Evolutionary conservation across 2,113 vertebrate genomes (phyloP), one percentile per base, ranked within the genome.

Genomic region (Halichoerus grypus): DNA sequence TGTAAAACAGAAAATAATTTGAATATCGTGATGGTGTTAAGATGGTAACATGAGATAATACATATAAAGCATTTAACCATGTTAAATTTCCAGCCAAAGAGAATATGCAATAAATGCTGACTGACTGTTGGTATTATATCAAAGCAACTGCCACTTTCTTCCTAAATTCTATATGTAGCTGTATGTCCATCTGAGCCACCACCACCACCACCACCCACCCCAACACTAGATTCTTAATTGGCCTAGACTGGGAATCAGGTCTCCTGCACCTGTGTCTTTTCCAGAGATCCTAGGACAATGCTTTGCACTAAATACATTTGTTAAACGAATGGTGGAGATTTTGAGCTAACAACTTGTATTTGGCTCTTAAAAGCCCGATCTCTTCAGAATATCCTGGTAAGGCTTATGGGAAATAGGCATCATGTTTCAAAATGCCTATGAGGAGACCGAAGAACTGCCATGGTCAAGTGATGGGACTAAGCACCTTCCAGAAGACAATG

Each of bases 1-100:
- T 92, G 24, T 88, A 90, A 79, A 95, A 94, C 46, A 22, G 72
- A 55, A 86, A 74, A 84, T 46, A 33, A 57, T 57, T 46, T 76
- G 18, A 74, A 13, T 85, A 12, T 81, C 24, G 39, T 74, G 33
- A n/a, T 93, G 3, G 1, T 72, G 3, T 57, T 69, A 42, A 94
- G 65, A 61, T 42, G 18, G 71, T 86, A 26, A 69, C 85, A 71
- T 59, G 18, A 92, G 51, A 67, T 59, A 83, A 83, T 61, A 77
- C 1, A 53, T 57, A 49, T 36, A 65, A 95, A 85, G 10, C 15
- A n/a, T 79, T 89, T 88, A 79, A 7, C 24, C 33, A 36, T 69
- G 16, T 53, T 36, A 69, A 69, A 69, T 69, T 12, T 65, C 59
- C 71, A 28, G 9, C 55, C 39, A 77, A 71, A 65, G 19, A 77